Conservation (phyloP, 2,113 vertebrate genomes). For the Crotalus viridis region DNA sequence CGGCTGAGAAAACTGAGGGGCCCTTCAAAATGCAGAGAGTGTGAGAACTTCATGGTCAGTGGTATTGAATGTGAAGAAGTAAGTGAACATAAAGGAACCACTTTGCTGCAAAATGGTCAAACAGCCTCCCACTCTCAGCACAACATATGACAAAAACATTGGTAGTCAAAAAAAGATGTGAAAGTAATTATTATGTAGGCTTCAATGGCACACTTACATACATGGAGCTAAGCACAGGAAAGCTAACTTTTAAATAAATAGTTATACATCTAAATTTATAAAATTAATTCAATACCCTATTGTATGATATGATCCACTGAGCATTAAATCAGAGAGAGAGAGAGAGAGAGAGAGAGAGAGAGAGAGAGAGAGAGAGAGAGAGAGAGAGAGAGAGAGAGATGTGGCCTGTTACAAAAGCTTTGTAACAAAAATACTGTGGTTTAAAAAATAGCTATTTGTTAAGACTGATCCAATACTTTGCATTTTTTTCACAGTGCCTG, state of each 20-base stretch:
- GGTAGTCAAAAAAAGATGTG: not conserved
- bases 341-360: no score
- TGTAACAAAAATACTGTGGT: not conserved
- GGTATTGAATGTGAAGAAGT: slow-evolving; percentile 93
- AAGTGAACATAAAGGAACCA: slow-evolving; percentile 4
- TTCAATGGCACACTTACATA: not conserved
- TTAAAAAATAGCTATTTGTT: not conserved
- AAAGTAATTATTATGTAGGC: not conserved
- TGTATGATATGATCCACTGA: not conserved
- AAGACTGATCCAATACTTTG: accelerated
- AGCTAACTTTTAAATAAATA: not conserved
- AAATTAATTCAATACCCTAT: not conserved
- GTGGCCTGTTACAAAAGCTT: not conserved
- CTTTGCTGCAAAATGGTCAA: not conserved
- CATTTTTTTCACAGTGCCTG: slow-evolving; percentile 72
- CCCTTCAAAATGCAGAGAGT: slow-evolving; percentile 88
- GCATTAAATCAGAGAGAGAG: not conserved
- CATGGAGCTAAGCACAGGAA: not conserved
- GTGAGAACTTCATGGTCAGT: slow-evolving; percentile 88
- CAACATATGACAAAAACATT: not conserved
- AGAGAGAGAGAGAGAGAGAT: no score
- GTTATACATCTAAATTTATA: not conserved
- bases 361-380: no score
- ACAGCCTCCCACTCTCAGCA: not conserved
- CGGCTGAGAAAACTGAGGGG: slow-evolving; percentile 81